Conservation (phyloP, 2,797 vertebrate genomes). For the Rousettus madagascariensis region DNA sequence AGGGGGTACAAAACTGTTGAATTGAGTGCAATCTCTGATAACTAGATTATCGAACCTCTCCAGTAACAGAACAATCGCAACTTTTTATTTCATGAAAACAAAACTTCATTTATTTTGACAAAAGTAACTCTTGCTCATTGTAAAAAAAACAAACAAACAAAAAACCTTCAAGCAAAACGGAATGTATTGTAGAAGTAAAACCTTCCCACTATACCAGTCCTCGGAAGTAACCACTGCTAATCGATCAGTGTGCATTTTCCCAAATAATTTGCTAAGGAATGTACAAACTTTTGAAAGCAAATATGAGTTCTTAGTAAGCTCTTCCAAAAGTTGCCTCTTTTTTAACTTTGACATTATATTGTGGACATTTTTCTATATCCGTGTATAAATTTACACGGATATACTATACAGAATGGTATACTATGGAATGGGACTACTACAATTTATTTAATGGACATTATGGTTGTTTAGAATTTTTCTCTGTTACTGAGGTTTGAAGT, state of each 20-base stretch:
- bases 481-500: conserved; percentile 27
- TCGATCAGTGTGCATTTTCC: not conserved
- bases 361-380: conserved; percentile 19
- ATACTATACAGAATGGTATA: not conserved
- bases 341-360: not conserved
- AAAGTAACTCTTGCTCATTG: not conserved
- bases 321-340: not conserved
- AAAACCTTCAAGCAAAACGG: not conserved
- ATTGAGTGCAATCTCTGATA: not conserved
- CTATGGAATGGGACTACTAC: not conserved
- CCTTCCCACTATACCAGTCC: not conserved
- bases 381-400: not conserved
- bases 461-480: conserved; percentile 39
- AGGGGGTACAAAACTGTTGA: not conserved
- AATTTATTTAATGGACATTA: conserved; percentile 36
- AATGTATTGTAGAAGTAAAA: not conserved
- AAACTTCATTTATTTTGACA: conserved; percentile 40
- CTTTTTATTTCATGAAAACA: conserved; percentile 12
- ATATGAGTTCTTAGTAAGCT: not conserved
- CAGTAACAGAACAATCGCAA: conserved; percentile 4
- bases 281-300: not conserved
- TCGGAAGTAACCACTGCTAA: not conserved
- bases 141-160: not conserved
- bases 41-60: not conserved
- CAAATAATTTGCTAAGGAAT: not conserved